These are phyloP conservation scores for Yponomeuta plumbellus DNA, from an alignment of 2,888 invertebrate species.

Conservation along the genomic window DNA sequence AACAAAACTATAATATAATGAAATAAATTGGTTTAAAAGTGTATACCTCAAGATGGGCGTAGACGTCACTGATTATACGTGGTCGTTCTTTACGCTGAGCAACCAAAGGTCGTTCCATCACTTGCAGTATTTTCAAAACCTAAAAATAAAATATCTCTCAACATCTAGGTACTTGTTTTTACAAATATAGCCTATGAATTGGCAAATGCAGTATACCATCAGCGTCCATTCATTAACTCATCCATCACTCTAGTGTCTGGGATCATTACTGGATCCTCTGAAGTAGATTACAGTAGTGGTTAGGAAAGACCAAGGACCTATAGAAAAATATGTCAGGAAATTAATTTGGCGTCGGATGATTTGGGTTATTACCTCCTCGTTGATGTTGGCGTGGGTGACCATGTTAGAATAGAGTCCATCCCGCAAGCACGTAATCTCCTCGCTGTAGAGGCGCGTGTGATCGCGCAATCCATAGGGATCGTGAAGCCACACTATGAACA, in stretches of 20 bases:
- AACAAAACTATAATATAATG: too few relatives aligned
- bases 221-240: too few relatives aligned
- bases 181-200: too few relatives aligned
- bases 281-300: too few relatives aligned
- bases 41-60: constrained; percentile 60
- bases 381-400: constrained; percentile 54
- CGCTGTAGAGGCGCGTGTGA: constrained; percentile 44
- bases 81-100: constrained; percentile 48
- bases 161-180: not conserved
- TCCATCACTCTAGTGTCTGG: too few relatives aligned
- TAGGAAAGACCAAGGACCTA: too few relatives aligned
- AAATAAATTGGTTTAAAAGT: too few relatives aligned
- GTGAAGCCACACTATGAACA: constrained; percentile 51
- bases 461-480: constrained; percentile 58
- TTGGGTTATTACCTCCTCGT: constrained; percentile 45
- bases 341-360: not conserved
- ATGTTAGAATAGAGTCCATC: constrained; percentile 64
- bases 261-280: too few relatives aligned
- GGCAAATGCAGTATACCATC: too few relatives aligned
- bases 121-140: constrained; percentile 45
- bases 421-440: constrained; percentile 47
- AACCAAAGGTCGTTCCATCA: constrained; percentile 61
- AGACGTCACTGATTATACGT: constrained; percentile 57
- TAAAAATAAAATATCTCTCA: not conserved
- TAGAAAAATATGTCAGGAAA: too few relatives aligned